Base-by-base conservation (phyloP, 2,888 invertebrate genomes). In the Drosophila multiciliata region DNA sequence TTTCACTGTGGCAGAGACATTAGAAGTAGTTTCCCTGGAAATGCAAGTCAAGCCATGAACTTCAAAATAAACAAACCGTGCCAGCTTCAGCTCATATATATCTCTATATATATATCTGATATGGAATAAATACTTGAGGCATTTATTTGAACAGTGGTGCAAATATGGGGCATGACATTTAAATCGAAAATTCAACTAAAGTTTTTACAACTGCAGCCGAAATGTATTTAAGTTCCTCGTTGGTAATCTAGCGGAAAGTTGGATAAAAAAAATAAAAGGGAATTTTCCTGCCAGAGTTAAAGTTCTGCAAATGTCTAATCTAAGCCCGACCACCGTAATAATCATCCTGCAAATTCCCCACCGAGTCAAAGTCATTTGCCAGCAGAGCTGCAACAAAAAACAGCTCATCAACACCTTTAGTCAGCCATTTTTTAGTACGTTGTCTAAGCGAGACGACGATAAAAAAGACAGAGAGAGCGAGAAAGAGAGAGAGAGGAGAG, bases 381-480 rank as follows among this genome's bases (percentile, higher is more conserved):
- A 78, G 78, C 70, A 58, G 67, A 83, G 61, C 62, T 45, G 63
- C 65, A 72, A 73, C 65, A 82, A 66, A 87, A 52, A 52, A 53
- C 49, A 84, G 89, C 90, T 85, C 84, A 89, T 85, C 84, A 89
- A 85, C 90, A 89, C 84, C 84, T 87, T 82, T 72, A 77, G 90
- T 73, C 88, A 74, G 80, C 83, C 83, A 88, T 83, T 88, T 86
- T 82, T 85, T 86, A 85, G 63, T 75, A 63, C 42, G 58, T 52
- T 66, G 66, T 15, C 15, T 36, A 36, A 36, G 36, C 15, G 36
- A 36, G 36, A 36, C 36, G 15, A 7, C 36, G 2, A 7, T 15
- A 36, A 36, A 36, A 8, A 23, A 15, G 12, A 73, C 66, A 71
- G 82, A 66, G 7, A 63, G 60, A 48, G 48, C 64, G 65, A 45